A percentile compares a stretch with the other conserved stretches of the same genome.
phyloP scores from a whole-genome alignment of 2,888 invertebrate genomes.

The Pristionchus exspectatus region DNA sequence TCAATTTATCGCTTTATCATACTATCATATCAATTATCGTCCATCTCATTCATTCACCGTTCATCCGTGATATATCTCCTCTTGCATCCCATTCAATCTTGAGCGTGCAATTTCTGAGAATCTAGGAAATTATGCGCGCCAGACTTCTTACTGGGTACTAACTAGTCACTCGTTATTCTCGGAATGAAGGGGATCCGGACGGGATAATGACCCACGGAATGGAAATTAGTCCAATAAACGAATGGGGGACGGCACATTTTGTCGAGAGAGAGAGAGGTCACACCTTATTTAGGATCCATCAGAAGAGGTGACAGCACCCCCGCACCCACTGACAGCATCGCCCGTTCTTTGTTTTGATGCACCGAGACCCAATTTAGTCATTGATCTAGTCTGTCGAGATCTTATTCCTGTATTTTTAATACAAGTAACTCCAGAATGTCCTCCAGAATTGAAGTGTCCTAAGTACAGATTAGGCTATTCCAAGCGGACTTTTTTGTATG shows the following conservation, averaged over 20 bases:
- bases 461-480: neutral
- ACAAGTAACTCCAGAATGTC: neutral
- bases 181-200: neutral
- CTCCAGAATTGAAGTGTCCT: neutral
- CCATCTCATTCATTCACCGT: neutral
- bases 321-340: neutral
- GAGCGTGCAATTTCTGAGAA: constrained; percentile 1
- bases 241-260: neutral
- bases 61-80: neutral
- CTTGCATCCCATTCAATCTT: neutral
- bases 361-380: neutral
- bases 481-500: neutral
- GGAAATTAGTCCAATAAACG: constrained; percentile 6
- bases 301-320: neutral
- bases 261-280: constrained; percentile 9
- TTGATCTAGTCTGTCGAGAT: neutral
- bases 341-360: neutral
- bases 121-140: neutral
- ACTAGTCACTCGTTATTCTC: neutral
- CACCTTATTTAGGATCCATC: neutral
- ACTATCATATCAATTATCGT: neutral
- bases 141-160: neutral
- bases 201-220: neutral
- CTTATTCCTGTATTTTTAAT: neutral
- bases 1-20: neutral